Evolutionary conservation across 2,113 vertebrate species (phyloP).

Genomic region (Xiphophorus maculatus): DNA sequence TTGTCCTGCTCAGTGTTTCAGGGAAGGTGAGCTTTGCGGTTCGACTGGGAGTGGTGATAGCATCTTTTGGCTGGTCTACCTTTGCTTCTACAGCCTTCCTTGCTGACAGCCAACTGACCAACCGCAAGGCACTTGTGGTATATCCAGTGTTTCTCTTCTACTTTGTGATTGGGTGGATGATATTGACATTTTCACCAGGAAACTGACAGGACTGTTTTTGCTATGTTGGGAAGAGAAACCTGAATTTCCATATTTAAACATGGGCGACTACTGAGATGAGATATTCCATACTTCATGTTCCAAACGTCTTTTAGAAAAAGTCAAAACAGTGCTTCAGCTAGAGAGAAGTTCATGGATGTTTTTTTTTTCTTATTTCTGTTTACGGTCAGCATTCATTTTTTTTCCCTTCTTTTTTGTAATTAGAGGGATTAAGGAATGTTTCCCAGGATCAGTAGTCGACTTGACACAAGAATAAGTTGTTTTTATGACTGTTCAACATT

Average conservation of each 20-base stretch:
- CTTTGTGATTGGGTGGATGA: conserved; percentile 98
- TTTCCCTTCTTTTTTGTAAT: background rate
- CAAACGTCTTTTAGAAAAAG: background rate
- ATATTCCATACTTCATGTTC: background rate
- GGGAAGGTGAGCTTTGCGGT: conserved; percentile 82
- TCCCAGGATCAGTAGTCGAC: background rate
- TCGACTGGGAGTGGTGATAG: conserved; percentile 84
- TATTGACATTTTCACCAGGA: conserved; percentile 86
- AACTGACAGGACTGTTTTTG: background rate
- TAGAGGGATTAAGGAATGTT: background rate
- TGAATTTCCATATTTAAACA: conserved; percentile 24
- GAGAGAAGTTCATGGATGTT: background rate
- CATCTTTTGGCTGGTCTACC: conserved; percentile 92
- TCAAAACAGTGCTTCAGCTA: background rate
- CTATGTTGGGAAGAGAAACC: conserved; percentile 4
- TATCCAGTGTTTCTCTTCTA: conserved; percentile 98
- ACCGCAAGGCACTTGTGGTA: conserved; percentile 91
- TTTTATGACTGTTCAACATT: background rate
- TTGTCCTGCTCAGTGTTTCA: conserved; percentile 81
- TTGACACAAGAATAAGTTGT: background rate
- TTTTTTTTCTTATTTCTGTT: background rate
- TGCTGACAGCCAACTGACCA: conserved; percentile 92
- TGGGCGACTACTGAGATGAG: conserved; percentile 6
- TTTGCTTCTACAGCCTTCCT: conserved; percentile 95
- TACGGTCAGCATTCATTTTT: background rate